These are phyloP conservation scores for Operophtera brumata DNA, from an alignment of 2,888 invertebrate species.

Conservation along the genomic window DNA sequence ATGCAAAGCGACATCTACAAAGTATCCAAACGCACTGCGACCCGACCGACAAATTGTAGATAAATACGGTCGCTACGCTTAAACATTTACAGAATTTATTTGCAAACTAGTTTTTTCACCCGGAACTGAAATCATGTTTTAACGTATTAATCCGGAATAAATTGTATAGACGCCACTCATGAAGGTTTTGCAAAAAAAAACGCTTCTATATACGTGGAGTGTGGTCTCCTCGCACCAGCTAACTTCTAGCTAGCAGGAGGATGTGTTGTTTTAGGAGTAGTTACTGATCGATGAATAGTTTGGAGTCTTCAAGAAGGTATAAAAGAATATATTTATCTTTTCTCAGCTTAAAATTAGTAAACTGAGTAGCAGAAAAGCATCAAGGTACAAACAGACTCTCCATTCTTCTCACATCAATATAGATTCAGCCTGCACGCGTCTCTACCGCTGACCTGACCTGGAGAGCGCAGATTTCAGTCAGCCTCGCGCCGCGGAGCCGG, in stretches of 20 bases:
- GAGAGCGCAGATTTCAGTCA: conserved; percentile 77
- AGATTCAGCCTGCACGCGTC: conserved; percentile 50
- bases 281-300: too few relatives aligned
- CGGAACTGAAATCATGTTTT: neutral
- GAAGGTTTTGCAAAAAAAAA: too few relatives aligned
- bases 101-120: conserved; percentile 18
- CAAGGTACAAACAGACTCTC: conserved; percentile 3
- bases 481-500: conserved; percentile 67
- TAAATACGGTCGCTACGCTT: conserved; percentile 36
- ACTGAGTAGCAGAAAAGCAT: too few relatives aligned
- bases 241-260: too few relatives aligned
- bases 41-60: conserved; percentile 41
- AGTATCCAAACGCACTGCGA: conserved; percentile 39
- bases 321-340: too few relatives aligned
- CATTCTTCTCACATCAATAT: conserved; percentile 9
- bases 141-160: too few relatives aligned
- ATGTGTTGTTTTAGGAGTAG: too few relatives aligned
- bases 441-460: conserved; percentile 72
- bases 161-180: too few relatives aligned
- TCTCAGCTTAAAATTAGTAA: too few relatives aligned
- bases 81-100: conserved; percentile 53
- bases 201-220: too few relatives aligned
- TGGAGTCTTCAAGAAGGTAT: too few relatives aligned
- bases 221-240: too few relatives aligned
- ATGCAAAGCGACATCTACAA: conserved; percentile 42